Base-by-base conservation (phyloP, 2,888 invertebrate species). In the Tigriopus californicus region DNA sequence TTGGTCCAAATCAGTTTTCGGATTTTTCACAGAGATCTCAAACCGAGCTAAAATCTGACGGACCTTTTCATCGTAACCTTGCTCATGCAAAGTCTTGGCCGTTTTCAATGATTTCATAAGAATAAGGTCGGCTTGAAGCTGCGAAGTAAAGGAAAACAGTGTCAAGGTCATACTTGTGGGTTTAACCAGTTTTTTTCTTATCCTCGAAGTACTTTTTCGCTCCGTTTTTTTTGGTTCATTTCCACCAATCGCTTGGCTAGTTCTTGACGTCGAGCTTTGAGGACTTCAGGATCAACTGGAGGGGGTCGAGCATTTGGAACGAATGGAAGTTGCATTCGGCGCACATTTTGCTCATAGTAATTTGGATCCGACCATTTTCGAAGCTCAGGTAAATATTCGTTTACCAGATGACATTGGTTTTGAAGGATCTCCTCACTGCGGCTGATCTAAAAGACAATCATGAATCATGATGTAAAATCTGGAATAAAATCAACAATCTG, bases 191-290 rank as follows among this genome's bases (percentile, higher is more conserved):
- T 33, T 33, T 33, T 33, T 5, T 33, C 33, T 8, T 8, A 8
- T 33, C 8, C 3, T 46, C 5, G 25, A 49, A 41, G 64, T 64
- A 78, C 79, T 68, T 85, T 81, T 69, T 91, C 90, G 67, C 86
- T 85, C 63, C 91, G 75, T 68, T 89, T 85, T 55, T 86, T 79
- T 1, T 88, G 87, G 70, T 91, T 91, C 57, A 91, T 85, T 72
- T 92, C 91, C 54, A 87, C 79, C 58, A 92, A 73, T 24, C 91
- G 76, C 47, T 57, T 57, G 22, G 41, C 57, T 1, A 57, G 18
- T 20, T 57, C 57, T 57, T 57, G 57, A 13, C 57, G 42, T 10
- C 57, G 18, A 6, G 18, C 22, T 24, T 57, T 57, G 22, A 57
- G 87, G 68, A 88, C 88, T 58, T 80, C 80, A 57, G 76, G 63